These are phyloP conservation scores for Anoplolepis gracilipes DNA, from an alignment of 1,140 invertebrate species.

Conservation along the genomic window DNA sequence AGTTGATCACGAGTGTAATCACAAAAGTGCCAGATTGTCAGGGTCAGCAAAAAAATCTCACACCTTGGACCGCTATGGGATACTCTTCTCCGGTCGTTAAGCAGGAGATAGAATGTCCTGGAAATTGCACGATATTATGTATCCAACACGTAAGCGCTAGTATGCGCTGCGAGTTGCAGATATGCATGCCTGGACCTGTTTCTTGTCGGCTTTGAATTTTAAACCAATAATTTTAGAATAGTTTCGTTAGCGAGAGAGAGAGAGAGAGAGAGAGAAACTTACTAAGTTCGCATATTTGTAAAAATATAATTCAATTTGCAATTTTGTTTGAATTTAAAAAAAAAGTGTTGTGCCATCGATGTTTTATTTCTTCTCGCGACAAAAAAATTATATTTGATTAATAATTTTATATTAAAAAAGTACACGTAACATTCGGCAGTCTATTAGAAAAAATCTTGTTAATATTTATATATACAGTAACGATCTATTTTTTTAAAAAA, in stretches of 20 bases:
- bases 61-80: too few relatives aligned
- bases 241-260: not conserved
- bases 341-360: not conserved
- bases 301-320: not conserved
- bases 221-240: not conserved
- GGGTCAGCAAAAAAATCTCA: slow-evolving; percentile 8
- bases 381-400: not conserved
- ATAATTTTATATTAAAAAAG: not conserved
- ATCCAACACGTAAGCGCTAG: not conserved
- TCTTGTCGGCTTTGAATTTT: not conserved
- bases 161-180: not conserved
- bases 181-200: slow-evolving; percentile 12
- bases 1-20: slow-evolving; percentile 4
- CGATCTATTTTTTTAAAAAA: not conserved
- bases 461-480: not conserved
- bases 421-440: not conserved
- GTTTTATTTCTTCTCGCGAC: too few relatives aligned
- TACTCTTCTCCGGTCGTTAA: slow-evolving; percentile 19
- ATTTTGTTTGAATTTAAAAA: not conserved
- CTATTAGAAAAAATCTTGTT: not conserved
- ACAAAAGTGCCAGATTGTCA: slow-evolving; percentile 5
- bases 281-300: not conserved
- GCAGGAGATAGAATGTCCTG: slow-evolving; percentile 6
- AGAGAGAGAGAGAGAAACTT: not conserved
- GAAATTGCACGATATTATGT: not conserved